Base-by-base conservation (phyloP, 2,888 invertebrate genomes). In the Agrochola circellaris region DNA sequence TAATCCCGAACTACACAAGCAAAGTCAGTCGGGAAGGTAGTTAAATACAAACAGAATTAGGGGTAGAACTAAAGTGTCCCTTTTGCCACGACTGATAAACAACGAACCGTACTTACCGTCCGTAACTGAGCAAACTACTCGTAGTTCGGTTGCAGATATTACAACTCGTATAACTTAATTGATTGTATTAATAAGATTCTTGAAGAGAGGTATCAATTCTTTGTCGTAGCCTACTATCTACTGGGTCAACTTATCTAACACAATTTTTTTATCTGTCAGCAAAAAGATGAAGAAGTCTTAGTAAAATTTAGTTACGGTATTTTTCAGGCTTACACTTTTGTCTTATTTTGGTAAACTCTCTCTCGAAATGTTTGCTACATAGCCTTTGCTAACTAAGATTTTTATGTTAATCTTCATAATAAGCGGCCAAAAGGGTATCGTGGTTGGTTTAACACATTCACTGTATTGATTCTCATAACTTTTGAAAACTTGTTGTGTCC, bases 31-130 rank as follows among this genome's bases (percentile, higher is more conserved):
- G n/a, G n/a, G 65, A 64, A 64, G 77, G 34, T 70, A 66, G 79
- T 79, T 48, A 45, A 75, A 83, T 68, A 76, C 72, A 84, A 84
- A 84, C 73, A 82, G 79, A 42, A 85, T 75, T 83, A 83, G 72
- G 64, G 74, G 60, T 54, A 30, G 45, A 23, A 66, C 61, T 65
- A 54, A 60, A 72, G 77, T 38, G 68, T 62, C 20, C 67, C 68
- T 65, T 79, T 78, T 79, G 65, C 48, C 60, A 7, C 9, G 42
- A 6, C 71, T 54, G 75, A 81, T 81, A 85, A 80, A 85, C 85
- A 85, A 60, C 23, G 20, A 38, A 75, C 79, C 79, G 74, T 75
- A 80, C 84, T 74, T 78, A 70, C 65, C 56, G n/a, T 20, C 34
- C 11, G 51, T n/a, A 51, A 51, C 34, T 26, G 62, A 68, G 42